phyloP scores from a whole-genome alignment of 2,888 invertebrate genomes.

The Drosophila paranaensis region DNA sequence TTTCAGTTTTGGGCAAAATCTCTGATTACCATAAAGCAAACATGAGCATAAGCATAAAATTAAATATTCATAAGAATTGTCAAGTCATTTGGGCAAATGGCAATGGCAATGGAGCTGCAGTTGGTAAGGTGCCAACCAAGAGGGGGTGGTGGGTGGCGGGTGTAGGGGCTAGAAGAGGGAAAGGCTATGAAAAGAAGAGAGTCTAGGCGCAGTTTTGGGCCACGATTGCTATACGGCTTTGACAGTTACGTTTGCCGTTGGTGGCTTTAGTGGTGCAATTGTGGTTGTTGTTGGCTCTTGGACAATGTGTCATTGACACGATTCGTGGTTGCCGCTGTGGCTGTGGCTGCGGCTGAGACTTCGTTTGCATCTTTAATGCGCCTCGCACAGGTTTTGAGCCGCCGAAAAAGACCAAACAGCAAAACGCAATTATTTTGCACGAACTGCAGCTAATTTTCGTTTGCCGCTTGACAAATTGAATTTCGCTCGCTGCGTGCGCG shows the following conservation, averaged over 20 bases:
- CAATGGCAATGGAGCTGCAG: conserved; percentile 41
- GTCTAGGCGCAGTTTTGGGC: conserved; percentile 35
- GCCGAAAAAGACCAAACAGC: conserved; percentile 20
- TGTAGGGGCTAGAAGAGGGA: neutral
- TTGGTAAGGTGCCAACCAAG: neutral
- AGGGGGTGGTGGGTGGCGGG: neutral
- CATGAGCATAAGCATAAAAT: conserved; percentile 77
- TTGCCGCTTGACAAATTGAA: conserved; percentile 62
- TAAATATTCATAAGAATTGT: conserved; percentile 75
- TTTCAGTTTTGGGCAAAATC: conserved; percentile 66
- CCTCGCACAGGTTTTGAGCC: conserved; percentile 1
- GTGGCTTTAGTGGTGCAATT: conserved; percentile 21
- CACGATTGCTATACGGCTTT: conserved; percentile 28
- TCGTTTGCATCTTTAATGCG: conserved; percentile 52
- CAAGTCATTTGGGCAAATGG: conserved; percentile 62
- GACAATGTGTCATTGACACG: conserved; percentile 58
- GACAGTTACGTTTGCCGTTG: conserved; percentile 21
- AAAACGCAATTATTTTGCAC: conserved; percentile 48
- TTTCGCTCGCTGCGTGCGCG: conserved; percentile 51
- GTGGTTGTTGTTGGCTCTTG: conserved; percentile 39
- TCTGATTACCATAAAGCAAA: conserved; percentile 78
- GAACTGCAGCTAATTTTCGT: conserved; percentile 41
- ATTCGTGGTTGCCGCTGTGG: conserved; percentile 44
- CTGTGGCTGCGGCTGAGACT: conserved; percentile 49
- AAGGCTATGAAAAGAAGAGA: neutral